These are phyloP conservation scores for Keiferia lycopersicella DNA, from an alignment of 2,888 invertebrate genomes.

Conservation along the genomic window DNA sequence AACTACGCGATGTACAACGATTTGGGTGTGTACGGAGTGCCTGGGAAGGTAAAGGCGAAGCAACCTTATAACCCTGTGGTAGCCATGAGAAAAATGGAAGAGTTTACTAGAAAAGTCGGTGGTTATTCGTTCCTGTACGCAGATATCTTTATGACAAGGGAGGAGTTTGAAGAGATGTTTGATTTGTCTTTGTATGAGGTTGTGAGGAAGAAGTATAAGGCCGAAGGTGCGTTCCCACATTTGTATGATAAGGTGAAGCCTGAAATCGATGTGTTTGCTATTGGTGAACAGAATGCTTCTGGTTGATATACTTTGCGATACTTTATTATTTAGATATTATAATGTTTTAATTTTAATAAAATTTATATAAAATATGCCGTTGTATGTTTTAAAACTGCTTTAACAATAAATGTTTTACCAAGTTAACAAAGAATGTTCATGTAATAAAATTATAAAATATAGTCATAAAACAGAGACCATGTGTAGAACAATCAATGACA, in stretches of 20 bases:
- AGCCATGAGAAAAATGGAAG: conserved; percentile 86
- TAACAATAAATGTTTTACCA: no score
- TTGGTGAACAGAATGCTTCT: conserved; percentile 65
- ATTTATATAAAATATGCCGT: neutral
- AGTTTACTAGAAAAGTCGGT: conserved; percentile 84
- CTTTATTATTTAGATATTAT: neutral
- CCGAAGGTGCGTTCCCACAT: conserved; percentile 83
- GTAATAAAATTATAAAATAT: no score
- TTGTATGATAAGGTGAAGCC: conserved; percentile 85
- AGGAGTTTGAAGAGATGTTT: conserved; percentile 86
- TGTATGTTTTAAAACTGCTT: no score
- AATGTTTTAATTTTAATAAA: no score
- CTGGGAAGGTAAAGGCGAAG: conserved; percentile 82
- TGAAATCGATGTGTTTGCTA: conserved; percentile 83
- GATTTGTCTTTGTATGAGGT: conserved; percentile 83
- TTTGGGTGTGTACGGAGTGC: conserved; percentile 86
- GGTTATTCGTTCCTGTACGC: conserved; percentile 87
- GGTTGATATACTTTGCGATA: neutral
- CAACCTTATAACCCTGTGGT: conserved; percentile 83
- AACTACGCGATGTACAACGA: conserved; percentile 87
- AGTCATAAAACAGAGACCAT: no score
- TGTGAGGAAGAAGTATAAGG: conserved; percentile 81
- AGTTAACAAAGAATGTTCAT: no score
- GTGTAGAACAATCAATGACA: no score
- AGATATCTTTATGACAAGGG: conserved; percentile 84